Conservation (phyloP, 1,140 invertebrate species). For the Asobara japonica region DNA sequence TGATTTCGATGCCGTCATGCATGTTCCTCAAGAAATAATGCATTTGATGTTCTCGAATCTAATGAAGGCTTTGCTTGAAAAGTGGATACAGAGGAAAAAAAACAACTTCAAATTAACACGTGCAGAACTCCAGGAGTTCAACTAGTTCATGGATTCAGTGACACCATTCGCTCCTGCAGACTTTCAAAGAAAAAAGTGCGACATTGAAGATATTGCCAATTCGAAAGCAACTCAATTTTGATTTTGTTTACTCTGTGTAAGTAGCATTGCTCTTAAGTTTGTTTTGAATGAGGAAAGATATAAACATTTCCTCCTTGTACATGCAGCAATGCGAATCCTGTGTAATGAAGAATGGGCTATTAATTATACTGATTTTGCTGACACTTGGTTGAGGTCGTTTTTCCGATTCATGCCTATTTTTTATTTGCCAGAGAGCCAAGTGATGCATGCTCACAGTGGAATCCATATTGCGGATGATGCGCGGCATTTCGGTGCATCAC, state of each 20-base stretch:
- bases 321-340: conserved; percentile 1
- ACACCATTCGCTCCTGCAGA: not conserved
- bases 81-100: not conserved
- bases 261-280: not conserved
- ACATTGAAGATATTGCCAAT: not conserved
- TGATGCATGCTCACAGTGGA: conserved; percentile 37
- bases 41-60: not conserved
- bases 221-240: conserved; percentile 18
- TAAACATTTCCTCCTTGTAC: conserved; percentile 16
- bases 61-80: not conserved
- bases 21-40: not conserved
- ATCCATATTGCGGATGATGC: conserved; percentile 38
- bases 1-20: not conserved
- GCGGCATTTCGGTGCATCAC: conserved; percentile 18
- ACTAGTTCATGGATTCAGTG: not conserved
- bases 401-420: conserved; percentile 23
- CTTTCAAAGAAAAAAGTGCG: conserved; percentile 19
- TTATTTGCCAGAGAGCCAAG: conserved; percentile 27
- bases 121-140: not conserved
- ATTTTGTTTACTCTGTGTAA: too few species aligned
- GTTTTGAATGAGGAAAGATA: not conserved
- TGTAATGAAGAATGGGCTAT: not conserved
- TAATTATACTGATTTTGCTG: not conserved
- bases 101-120: not conserved
- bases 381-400: conserved; percentile 18